Evolutionary conservation across 1,140 invertebrate species (phyloP).

Genomic region (Drosophila nikananu): DNA sequence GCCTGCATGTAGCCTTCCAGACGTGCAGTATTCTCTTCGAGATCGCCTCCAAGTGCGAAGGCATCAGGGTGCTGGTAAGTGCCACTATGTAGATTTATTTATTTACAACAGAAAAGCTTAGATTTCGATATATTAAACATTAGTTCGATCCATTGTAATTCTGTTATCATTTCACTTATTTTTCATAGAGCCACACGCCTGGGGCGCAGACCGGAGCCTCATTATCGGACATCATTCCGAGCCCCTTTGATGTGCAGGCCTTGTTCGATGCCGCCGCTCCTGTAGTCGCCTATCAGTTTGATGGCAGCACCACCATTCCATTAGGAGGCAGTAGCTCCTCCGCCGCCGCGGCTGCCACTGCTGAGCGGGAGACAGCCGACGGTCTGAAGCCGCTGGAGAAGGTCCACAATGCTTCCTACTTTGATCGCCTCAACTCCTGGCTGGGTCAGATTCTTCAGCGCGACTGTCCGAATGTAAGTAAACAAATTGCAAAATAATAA

Average conservation of each 20-base stretch:
- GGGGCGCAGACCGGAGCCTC: slow-evolving; percentile 74
- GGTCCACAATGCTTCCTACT: slow-evolving; percentile 88
- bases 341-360: slow-evolving; percentile 17
- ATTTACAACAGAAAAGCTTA: too few relatives aligned
- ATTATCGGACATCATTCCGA: slow-evolving; percentile 76
- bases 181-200: slow-evolving; percentile 73
- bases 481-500: too few relatives aligned
- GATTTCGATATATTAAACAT: too few relatives aligned
- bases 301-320: slow-evolving; percentile 86
- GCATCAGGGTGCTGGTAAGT: slow-evolving; percentile 91
- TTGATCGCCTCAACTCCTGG: slow-evolving; percentile 97
- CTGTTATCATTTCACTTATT: neutral
- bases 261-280: slow-evolving; percentile 93
- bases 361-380: slow-evolving; percentile 35
- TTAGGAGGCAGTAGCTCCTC: slow-evolving; percentile 66
- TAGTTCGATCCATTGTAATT: too few relatives aligned
- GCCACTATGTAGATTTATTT: neutral
- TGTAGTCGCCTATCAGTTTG: slow-evolving; percentile 95
- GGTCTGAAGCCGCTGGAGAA: slow-evolving; percentile 76
- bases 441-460: slow-evolving; percentile 96
- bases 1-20: slow-evolving; percentile 91
- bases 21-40: slow-evolving; percentile 91
- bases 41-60: slow-evolving; percentile 89
- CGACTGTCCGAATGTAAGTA: slow-evolving; percentile 86
- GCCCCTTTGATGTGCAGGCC: slow-evolving; percentile 77